Conservation (phyloP, 92 coral and sea anemone genomes). For the Siderastrea radians region DNA sequence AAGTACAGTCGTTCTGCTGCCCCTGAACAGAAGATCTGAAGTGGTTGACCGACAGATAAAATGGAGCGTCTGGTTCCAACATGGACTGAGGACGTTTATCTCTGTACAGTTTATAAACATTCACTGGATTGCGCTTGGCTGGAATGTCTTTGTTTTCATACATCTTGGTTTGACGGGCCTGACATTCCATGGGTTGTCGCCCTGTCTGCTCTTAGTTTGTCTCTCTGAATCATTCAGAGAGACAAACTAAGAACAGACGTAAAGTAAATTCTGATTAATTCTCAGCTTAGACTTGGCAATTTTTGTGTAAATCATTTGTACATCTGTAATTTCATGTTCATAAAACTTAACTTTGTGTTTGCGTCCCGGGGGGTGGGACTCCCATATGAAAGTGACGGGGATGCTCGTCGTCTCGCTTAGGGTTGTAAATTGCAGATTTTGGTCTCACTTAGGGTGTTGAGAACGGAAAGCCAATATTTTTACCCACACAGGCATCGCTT, state of each 20-base stretch:
- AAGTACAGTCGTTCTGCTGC: conserved; percentile 28
- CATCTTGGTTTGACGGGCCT: conserved; percentile 37
- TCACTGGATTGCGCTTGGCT: conserved; percentile 48
- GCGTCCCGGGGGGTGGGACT: too few species aligned
- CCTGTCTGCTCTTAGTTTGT: conserved; percentile 43
- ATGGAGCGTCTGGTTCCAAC: conserved; percentile 31
- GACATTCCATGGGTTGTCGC: conserved; percentile 49
- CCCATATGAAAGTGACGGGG: too few species aligned
- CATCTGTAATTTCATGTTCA: too few species aligned
- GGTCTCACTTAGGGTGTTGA: too few species aligned
- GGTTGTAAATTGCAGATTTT: too few species aligned
- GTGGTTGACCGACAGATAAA: conserved; percentile 46
- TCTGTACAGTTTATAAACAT: conserved; percentile 45
- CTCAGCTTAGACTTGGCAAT: too few species aligned
- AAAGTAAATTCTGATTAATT: too few species aligned
- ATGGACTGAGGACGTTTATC: conserved; percentile 36
- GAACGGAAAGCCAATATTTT: too few species aligned
- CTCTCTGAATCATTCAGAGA: not conserved
- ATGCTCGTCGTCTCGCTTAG: too few species aligned
- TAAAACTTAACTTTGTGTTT: too few species aligned
- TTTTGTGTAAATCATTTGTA: too few species aligned
- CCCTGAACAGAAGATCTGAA: conserved; percentile 46
- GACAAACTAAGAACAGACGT: conserved; percentile 34
- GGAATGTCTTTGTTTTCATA: conserved; percentile 21
- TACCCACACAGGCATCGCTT: too few species aligned